A percentile compares a stretch with the other conserved stretches of the same genome.
Evolutionary conservation across 2,113 vertebrate species (phyloP).

Genomic region (Crocuta crocuta): DNA sequence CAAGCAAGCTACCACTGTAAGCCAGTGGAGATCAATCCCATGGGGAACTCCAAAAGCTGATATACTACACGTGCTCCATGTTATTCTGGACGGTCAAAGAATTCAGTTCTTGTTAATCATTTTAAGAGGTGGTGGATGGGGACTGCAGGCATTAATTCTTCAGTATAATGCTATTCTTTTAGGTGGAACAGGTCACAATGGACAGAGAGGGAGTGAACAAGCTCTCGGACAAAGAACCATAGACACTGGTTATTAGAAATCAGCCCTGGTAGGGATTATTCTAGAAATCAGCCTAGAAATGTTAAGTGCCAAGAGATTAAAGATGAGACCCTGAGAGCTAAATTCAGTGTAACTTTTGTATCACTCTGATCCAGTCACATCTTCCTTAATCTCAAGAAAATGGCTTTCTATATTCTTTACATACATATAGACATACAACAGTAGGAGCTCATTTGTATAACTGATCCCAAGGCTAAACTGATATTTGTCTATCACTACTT

Average conservation of each 20-base stretch:
- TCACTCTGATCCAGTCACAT: not conserved
- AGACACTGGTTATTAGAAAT: not conserved
- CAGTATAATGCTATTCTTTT: not conserved
- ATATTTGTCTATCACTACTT: not conserved
- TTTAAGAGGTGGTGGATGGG: not conserved
- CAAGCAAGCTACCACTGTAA: not conserved
- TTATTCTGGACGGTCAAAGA: not conserved
- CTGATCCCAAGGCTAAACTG: not conserved
- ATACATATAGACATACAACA: not conserved
- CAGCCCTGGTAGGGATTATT: not conserved
- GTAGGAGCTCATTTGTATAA: not conserved
- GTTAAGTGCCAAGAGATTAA: not conserved
- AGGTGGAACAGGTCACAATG: fast-evolving
- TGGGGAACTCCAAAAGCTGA: not conserved
- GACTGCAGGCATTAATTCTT: not conserved
- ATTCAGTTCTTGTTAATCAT: not conserved
- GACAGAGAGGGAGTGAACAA: not conserved
- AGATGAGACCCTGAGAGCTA: not conserved
- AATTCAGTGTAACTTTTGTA: not conserved
- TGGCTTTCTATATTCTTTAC: not conserved
- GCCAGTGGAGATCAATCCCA: not conserved
- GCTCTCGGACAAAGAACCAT: not conserved
- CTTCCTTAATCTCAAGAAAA: not conserved
- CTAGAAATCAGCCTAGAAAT: not conserved
- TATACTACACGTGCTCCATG: not conserved